Evolutionary conservation across 23 tunicate species (phyloP), one percentile per base, ranked within the genome.

Genomic region (Ascidia mentula): DNA sequence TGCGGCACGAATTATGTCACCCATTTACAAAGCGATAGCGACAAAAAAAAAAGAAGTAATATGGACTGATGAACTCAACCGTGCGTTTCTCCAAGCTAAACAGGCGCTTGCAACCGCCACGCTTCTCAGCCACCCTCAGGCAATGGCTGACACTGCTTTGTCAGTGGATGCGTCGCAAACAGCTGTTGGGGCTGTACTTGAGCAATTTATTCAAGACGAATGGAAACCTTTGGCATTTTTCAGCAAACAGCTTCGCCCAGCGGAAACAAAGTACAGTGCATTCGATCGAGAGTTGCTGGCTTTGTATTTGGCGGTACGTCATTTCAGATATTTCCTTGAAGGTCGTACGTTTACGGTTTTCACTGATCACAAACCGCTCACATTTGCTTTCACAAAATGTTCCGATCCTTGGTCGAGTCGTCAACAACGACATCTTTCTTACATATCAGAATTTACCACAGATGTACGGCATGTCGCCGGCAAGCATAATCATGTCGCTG

Each of bases 171-270:
- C 74, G 6, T 18, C 74, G 3, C 74, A 71, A 18, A 2, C 35
- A 4, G 35, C 74, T 6, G 74, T 71, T 18, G 74, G 74, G 7
- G 74, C 74, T 18, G 74, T 71, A 28, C 30, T 71, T 22, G 74
- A 71, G 34, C 74, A 71, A 12, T 22, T 3, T 1, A 18, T 71
- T 12, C 5, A 36, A 34, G 30, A 12, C 32, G 2, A 34, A 3
- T 71, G 74, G 34, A 71, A 36, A 71, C 74, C 74, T 36, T 71
- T 71, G 38, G 74, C 74, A 31, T 71, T 71, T 71, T n/a, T 18
- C 13, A 53, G 65, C 13, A 53, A 53, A 53, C 13, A 28, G 28
- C 65, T 9, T 20, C 65, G 15, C 53, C n/a, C n/a, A n/a, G n/a
- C n/a, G n/a, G n/a, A n/a, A n/a, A n/a, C n/a, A n/a, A n/a, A n/a